Percentiles rank a stretch among this genome's conserved stretches.
phyloP scores from a whole-genome alignment of 2,888 invertebrate genomes.

The Pandemis cinnamomeana region DNA sequence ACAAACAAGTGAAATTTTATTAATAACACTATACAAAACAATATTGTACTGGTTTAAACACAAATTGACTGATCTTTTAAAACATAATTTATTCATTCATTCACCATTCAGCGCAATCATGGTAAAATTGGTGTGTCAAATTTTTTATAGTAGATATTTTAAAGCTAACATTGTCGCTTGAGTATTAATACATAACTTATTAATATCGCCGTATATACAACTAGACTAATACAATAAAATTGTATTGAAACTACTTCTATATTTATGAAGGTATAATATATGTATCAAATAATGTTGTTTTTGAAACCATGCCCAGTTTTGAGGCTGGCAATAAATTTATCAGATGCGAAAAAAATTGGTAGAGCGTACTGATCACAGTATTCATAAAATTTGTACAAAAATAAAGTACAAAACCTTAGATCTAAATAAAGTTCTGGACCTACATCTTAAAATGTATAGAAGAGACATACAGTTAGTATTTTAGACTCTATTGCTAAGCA shows the following conservation, averaged over 20 bases:
- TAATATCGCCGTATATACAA: conserved; percentile 46
- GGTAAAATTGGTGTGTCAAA: not conserved
- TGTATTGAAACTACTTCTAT: conserved; percentile 54
- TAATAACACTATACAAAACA: conserved; percentile 9
- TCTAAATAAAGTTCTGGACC: conserved; percentile 32
- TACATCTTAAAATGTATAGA: conserved; percentile 22
- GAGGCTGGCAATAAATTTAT: not conserved
- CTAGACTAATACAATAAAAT: conserved; percentile 50
- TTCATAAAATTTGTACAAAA: conserved; percentile 30
- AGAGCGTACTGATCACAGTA: conserved; percentile 18
- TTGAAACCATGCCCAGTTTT: conserved; percentile 47
- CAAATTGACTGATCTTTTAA: conserved; percentile 13
- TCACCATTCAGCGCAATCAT: not conserved
- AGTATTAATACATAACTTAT: conserved; percentile 49
- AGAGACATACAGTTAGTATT: conserved; percentile 14
- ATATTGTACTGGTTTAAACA: conserved; percentile 5
- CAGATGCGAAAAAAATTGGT: conserved; percentile 38
- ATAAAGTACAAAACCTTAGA: conserved; percentile 24
- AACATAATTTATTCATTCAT: not conserved
- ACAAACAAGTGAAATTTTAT: conserved; percentile 11
- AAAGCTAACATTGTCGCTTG: conserved; percentile 50
- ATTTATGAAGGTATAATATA: conserved; percentile 47
- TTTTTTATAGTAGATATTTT: conserved; percentile 40
- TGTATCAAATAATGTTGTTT: conserved; percentile 54
- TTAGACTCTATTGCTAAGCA: conserved; percentile 18